Evolutionary conservation across 2,797 vertebrate species (phyloP).

Genomic region (Sebastes ruberrimus): DNA sequence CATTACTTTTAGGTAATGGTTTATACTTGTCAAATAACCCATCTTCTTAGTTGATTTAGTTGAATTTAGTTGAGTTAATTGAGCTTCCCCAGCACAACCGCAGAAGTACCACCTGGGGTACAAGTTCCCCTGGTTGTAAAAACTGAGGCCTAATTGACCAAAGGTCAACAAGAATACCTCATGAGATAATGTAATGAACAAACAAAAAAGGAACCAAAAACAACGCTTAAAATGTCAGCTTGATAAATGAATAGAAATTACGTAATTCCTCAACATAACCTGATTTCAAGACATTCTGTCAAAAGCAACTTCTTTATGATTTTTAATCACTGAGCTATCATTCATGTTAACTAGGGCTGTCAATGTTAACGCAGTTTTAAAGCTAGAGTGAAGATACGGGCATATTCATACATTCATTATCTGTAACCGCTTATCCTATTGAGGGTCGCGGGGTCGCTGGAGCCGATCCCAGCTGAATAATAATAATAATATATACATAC

Average conservation of each 20-base stretch:
- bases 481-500: too few species aligned
- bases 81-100: neutral
- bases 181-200: neutral
- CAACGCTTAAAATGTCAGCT: neutral
- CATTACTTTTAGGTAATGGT: neutral
- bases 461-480: too few species aligned
- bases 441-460: too few species aligned
- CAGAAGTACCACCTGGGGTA: neutral
- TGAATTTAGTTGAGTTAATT: neutral
- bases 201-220: neutral
- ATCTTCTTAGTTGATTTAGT: neutral
- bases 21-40: neutral
- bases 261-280: neutral
- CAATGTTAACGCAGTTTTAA: too few species aligned
- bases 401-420: too few species aligned
- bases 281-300: neutral
- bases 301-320: neutral
- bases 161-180: neutral
- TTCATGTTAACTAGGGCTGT: too few species aligned
- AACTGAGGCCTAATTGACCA: neutral
- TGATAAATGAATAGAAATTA: neutral
- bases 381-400: too few species aligned
- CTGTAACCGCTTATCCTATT: too few species aligned
- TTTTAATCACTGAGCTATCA: neutral
- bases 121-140: neutral